Evolutionary conservation across 1,140 invertebrate species (phyloP).

Genomic region (Phenacoccus solenopsis): DNA sequence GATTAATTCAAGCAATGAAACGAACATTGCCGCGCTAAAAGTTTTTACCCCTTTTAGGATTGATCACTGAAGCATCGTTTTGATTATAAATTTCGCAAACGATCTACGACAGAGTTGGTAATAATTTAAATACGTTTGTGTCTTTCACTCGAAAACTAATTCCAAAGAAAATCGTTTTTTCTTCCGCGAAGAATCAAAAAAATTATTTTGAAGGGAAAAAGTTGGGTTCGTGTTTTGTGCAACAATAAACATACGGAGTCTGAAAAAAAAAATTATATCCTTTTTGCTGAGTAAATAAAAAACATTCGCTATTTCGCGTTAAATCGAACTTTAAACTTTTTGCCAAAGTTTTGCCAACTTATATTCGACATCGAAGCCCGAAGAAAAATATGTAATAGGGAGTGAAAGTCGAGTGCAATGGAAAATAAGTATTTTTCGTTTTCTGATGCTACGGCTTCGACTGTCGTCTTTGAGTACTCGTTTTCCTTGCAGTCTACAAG

Average conservation of each 20-base stretch:
- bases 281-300: not conserved
- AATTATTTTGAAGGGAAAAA: not conserved
- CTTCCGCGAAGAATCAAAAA: not conserved
- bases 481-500: too few relatives aligned
- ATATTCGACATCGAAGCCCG: not conserved
- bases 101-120: not conserved
- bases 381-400: not conserved
- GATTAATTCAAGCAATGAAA: too few relatives aligned
- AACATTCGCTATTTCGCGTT: not conserved
- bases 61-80: too few relatives aligned
- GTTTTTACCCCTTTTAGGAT: too few relatives aligned
- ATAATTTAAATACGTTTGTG: not conserved
- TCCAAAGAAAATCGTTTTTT: not conserved
- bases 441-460: too few relatives aligned
- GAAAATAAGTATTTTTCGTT: too few relatives aligned
- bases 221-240: not conserved
- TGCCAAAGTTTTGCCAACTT: not conserved
- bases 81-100: not conserved
- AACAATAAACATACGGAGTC: not conserved
- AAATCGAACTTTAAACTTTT: not conserved
- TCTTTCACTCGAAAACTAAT: not conserved
- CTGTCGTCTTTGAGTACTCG: too few relatives aligned
- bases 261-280: not conserved
- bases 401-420: too few relatives aligned
- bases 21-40: too few relatives aligned